phyloP scores from a whole-genome alignment of 2,888 invertebrate species.

The Lepidonotus clava region DNA sequence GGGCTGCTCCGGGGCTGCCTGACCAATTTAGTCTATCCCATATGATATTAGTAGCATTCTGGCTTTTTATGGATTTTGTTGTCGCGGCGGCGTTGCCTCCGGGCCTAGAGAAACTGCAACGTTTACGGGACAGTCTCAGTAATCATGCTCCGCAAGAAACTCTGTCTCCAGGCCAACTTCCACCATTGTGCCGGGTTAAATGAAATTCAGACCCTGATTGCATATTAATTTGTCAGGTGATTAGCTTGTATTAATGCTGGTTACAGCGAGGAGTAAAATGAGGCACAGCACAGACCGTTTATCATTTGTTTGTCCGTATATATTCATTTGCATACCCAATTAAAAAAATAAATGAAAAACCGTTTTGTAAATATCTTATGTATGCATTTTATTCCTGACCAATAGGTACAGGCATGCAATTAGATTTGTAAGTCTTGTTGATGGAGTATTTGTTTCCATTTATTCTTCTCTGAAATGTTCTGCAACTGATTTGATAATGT shows the following conservation, averaged over 20 bases:
- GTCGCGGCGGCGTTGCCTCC: neutral
- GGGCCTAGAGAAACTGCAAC: slow-evolving; percentile 25
- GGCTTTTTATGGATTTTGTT: slow-evolving; percentile 53
- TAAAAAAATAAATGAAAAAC: too few species aligned
- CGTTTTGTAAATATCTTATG: too few species aligned
- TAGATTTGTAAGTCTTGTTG: too few species aligned
- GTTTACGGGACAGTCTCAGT: slow-evolving; percentile 43
- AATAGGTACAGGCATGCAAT: too few species aligned
- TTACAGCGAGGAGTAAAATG: slow-evolving; percentile 3
- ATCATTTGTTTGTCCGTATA: too few species aligned
- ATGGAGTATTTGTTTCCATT: too few species aligned
- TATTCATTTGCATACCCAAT: too few species aligned
- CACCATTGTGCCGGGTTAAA: slow-evolving; percentile 43
- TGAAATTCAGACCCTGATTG: slow-evolving; percentile 49
- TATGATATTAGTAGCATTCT: slow-evolving; percentile 49
- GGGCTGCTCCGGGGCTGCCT: neutral
- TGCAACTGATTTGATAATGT: too few species aligned
- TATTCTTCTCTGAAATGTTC: too few species aligned
- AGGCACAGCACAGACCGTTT: neutral
- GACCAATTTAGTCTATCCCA: slow-evolving; percentile 49
- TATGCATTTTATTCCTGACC: too few species aligned
- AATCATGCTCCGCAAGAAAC: slow-evolving; percentile 17
- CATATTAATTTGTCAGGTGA: slow-evolving; percentile 49
- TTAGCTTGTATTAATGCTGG: slow-evolving; percentile 22
- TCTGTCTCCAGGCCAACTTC: slow-evolving; percentile 17